Conservation (phyloP, 2,797 vertebrate species). For the Poecilia wingei region DNA sequence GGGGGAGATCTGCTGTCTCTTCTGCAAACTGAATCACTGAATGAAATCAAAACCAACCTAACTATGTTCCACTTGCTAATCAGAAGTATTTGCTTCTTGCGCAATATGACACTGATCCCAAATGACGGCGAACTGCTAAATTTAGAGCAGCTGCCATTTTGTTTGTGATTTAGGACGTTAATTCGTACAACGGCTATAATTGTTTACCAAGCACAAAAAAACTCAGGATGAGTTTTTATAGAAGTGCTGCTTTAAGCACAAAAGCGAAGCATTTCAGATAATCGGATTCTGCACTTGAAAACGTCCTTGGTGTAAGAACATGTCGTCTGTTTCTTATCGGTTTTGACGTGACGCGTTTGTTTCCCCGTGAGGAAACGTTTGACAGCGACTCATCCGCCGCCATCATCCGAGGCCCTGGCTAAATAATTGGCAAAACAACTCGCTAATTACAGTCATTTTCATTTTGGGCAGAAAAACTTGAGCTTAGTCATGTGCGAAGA, state of each 20-base stretch:
- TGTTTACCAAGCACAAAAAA: too few relatives aligned
- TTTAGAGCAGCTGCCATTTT: too few relatives aligned
- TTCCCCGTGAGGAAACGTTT: conserved; percentile 31
- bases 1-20: neutral
- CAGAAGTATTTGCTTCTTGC: neutral
- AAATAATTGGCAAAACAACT: conserved; percentile 69
- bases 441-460: conserved; percentile 80
- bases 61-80: neutral
- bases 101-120: neutral
- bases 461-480: conserved; percentile 71
- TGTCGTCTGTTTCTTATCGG: conserved; percentile 24
- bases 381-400: too few relatives aligned
- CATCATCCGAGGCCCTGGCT: conserved; percentile 29
- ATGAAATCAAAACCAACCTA: neutral
- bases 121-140: neutral
- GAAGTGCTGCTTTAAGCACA: neutral
- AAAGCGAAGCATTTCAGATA: conserved; percentile 12
- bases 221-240: too few relatives aligned
- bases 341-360: conserved; percentile 34
- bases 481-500: conserved; percentile 72
- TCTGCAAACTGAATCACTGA: neutral
- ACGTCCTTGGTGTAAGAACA: conserved; percentile 15
- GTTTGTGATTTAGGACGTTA: too few relatives aligned
- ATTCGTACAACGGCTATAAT: too few relatives aligned
- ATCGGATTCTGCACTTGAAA: conserved; percentile 14